Base-by-base conservation (phyloP, 2,888 invertebrate genomes). In the Brenthis ino region DNA sequence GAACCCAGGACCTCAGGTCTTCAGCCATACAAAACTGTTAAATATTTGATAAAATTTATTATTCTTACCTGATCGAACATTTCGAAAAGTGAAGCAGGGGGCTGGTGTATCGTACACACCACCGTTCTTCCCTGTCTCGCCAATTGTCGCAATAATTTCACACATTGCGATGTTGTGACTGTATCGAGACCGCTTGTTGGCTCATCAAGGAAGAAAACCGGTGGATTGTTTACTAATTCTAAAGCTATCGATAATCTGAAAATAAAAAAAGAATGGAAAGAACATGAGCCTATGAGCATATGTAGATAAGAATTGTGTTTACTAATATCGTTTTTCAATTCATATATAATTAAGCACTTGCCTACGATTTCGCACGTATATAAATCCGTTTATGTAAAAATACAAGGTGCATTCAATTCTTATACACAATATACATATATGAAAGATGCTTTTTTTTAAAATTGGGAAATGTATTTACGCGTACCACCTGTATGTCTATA, bases 181-280 rank as follows among this genome's bases (percentile, higher is more conserved):
- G 94, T 95, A 80, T 95, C 95, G 75, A 95, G 79, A 0, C 95
- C 95, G 74, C 95, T 95, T 0, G 97, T 97, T 0, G 97, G 97
- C 84, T 97, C 97, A 82, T 97, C 97, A 76, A 97, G 93, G 85
- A 97, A 97, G 91, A 97, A 96, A 24, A 97, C 94, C 33, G 96
- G 96, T 0, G 97, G 97, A 84, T 97, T 97, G 84, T 96, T 96
- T 67, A 97, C 96, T 75, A 97, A 88, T 82, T 97, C 97, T 71
- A 97, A 85, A 1, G 97, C 97, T 75, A 97, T 96, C 13, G 97
- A 96, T 73, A 97, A 93, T 71, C 93, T 93, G 82, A 0, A 70
- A 77, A 14, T 6, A 61, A 47, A 53, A 12, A n/a, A 13, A 48
- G 61, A 43, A 8, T 28, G 2, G 11, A 24, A n/a, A 24, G 2